Percentiles rank a stretch among this genome's conserved stretches.
Evolutionary conservation across 2,797 vertebrate species (phyloP).

Genomic region (Pelobates cultripes): DNA sequence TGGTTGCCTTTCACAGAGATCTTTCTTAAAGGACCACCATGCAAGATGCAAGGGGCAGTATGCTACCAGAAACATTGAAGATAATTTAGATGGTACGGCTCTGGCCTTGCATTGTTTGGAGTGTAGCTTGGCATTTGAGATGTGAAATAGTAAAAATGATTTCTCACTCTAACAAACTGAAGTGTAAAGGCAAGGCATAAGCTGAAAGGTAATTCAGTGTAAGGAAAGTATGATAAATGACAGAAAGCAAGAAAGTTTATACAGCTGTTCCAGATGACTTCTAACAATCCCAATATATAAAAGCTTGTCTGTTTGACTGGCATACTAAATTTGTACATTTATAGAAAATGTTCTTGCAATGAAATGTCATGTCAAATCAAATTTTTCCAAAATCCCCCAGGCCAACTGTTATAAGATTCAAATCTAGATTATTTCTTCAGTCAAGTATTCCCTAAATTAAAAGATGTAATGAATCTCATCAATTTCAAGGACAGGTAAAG

Average conservation of each 20-base stretch:
- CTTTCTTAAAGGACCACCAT: no score
- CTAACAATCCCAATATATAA: conserved; percentile 6
- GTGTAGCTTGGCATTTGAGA: not conserved
- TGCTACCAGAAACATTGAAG: no score
- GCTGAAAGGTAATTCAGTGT: not conserved
- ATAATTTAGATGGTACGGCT: no score
- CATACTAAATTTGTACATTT: conserved; percentile 42
- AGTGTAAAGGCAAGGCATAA: not conserved
- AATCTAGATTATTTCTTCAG: conserved; percentile 42
- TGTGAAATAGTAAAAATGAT: not conserved
- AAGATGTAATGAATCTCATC: conserved; percentile 48
- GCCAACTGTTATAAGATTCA: conserved; percentile 46
- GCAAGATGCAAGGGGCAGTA: no score
- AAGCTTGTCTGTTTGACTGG: conserved; percentile 42
- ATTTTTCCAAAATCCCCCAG: conserved; percentile 35
- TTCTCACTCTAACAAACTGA: not conserved
- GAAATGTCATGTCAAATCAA: conserved; percentile 50
- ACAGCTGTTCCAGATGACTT: not conserved
- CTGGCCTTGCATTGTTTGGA: not conserved
- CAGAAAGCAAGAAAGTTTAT: conserved; percentile 10
- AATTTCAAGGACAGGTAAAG: conserved; percentile 49
- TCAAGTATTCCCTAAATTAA: conserved; percentile 53
- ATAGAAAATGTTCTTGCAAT: conserved; percentile 34
- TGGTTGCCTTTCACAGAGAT: no score
- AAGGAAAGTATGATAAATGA: conserved; percentile 6